Percentiles rank a stretch among this genome's conserved stretches.
These are phyloP conservation scores for Nannospalax galili DNA, from an alignment of 2,113 vertebrate species.

Conservation along the genomic window DNA sequence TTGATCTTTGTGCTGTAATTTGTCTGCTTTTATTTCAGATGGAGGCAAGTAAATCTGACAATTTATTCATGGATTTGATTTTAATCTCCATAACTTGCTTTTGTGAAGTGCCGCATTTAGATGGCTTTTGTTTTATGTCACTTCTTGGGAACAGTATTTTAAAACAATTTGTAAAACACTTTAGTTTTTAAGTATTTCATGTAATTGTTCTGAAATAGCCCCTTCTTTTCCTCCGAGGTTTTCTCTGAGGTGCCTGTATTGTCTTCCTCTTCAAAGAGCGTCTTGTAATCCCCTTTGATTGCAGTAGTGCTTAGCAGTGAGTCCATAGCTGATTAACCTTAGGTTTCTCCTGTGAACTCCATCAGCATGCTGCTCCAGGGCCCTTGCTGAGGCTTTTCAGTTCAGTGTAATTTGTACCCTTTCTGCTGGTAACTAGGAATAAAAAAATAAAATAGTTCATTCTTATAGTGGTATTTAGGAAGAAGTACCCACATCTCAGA, in stretches of 20 bases:
- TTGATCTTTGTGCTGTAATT: slow-evolving; percentile 65
- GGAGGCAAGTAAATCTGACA: slow-evolving; percentile 33
- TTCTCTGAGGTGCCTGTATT: slow-evolving; percentile 50
- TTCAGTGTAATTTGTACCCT: slow-evolving; percentile 27
- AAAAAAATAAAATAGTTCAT: slow-evolving; percentile 56
- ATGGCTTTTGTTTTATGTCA: slow-evolving; percentile 70
- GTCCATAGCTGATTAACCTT: slow-evolving; percentile 70
- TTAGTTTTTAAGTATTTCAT: slow-evolving; percentile 69
- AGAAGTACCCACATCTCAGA: slow-evolving; percentile 36
- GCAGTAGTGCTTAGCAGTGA: neutral
- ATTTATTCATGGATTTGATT: slow-evolving; percentile 61
- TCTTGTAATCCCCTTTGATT: slow-evolving; percentile 53
- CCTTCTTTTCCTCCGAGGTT: slow-evolving; percentile 6
- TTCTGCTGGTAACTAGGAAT: neutral
- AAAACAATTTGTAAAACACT: slow-evolving; percentile 67
- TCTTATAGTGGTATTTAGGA: slow-evolving; percentile 30
- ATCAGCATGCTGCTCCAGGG: neutral
- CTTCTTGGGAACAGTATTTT: slow-evolving; percentile 71
- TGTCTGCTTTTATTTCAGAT: slow-evolving; percentile 63
- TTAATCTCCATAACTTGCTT: slow-evolving; percentile 66
- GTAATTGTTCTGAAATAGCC: slow-evolving; percentile 69
- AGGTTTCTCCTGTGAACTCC: slow-evolving; percentile 55
- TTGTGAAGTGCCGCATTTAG: slow-evolving; percentile 64
- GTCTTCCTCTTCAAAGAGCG: slow-evolving; percentile 19
- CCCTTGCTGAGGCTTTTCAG: slow-evolving; percentile 53